These are phyloP conservation scores for Lepus townsendii DNA, from an alignment of 2,797 vertebrate species.

Conservation along the genomic window DNA sequence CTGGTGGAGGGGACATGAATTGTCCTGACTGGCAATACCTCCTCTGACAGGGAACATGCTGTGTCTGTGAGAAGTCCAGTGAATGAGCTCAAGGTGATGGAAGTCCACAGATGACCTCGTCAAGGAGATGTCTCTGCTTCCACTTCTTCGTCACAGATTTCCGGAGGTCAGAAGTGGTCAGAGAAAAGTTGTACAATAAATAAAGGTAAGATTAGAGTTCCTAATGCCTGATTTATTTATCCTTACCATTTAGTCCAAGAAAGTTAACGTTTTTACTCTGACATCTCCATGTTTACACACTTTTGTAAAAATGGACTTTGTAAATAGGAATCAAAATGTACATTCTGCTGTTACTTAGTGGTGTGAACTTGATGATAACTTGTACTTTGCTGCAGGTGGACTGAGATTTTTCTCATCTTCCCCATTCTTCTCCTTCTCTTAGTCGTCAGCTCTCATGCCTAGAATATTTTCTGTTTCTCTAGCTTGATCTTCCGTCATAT, in stretches of 20 bases:
- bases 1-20: not conserved
- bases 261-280: not conserved
- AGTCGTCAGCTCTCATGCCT: not conserved
- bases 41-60: not conserved
- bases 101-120: not conserved
- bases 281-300: constrained; percentile 32
- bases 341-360: not conserved
- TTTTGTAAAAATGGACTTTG: not conserved
- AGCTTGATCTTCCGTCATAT: not conserved
- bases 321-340: not conserved
- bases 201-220: not conserved
- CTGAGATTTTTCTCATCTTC: not conserved
- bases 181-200: not conserved
- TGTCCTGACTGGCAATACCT: not conserved
- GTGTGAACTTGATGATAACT: not conserved
- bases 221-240: not conserved
- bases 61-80: constrained; percentile 9
- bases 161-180: not conserved
- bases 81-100: constrained; percentile 36
- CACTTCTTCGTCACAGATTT: not conserved
- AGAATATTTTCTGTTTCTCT: not conserved
- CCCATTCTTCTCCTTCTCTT: not conserved
- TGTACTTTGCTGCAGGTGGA: not conserved
- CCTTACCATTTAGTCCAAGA: not conserved
- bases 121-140: not conserved